Evolutionary conservation across 1,140 invertebrate genomes (phyloP), one percentile per base, ranked within the genome.

Genomic region (Caligus rogercresseyi): DNA sequence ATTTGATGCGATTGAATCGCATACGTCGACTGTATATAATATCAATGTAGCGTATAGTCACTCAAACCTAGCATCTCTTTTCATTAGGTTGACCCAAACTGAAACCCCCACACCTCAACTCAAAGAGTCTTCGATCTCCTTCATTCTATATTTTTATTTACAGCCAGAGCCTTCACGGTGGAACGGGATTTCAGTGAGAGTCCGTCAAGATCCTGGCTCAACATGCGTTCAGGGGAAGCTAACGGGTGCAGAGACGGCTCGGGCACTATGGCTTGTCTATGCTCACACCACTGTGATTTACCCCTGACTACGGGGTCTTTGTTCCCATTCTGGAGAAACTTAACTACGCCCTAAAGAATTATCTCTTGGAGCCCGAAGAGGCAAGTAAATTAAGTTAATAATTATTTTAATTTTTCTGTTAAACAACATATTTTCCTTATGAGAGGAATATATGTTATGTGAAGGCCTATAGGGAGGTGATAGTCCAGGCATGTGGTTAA

Each of bases 211-310:
- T 63, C 16, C 25, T 63, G 19, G 51, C 61, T 26, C 61, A 63
- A 26, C 61, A 63, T 55, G 61, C 61, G 61, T 63, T 63, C 61
- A 63, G 19, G 61, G 61, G 16, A 62, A 56, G 25, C 20, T 63
- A 19, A 63, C 61, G 2, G 61, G 61, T 15, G 61, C 61, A 3
- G 61, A 63, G n/a, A 63, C 61, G 18, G 61, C 53, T n/a, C 25
- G 55, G 20, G 52, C 61, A n/a, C 18, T 52, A 55, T 63, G 61
- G 61, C 23, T 63, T 16, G 61, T 63, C 1, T 63, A 57, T 25
- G 51, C 51, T 63, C 54, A 63, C 25, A 63, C 61, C 61, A 63
- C 23, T 55, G 53, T 57, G 61, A 63, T 55, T 53, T 63, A 23
- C 61, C 61, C n/a, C 18, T 63, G 24, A 51, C 53, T 63, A 63